Evolutionary conservation across 2,113 vertebrate genomes (phyloP).

Genomic region (Bos indicus): DNA sequence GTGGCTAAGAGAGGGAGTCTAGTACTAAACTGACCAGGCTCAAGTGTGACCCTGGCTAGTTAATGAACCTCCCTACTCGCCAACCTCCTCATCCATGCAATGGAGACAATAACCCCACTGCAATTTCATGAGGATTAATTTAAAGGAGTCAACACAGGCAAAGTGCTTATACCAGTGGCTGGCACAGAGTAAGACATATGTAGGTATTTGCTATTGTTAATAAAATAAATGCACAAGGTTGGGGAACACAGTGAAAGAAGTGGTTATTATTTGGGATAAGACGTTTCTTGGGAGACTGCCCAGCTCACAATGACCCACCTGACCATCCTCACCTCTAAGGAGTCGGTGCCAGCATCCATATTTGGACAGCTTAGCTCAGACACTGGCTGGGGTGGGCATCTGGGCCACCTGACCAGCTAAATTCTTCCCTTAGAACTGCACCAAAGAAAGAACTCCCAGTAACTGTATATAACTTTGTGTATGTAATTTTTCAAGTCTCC

Average conservation of each 20-base stretch:
- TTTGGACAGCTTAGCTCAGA: background rate
- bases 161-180: background rate
- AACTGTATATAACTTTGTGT: background rate
- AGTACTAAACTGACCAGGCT: background rate
- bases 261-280: background rate
- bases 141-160: background rate
- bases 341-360: accelerated
- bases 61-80: background rate
- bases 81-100: background rate
- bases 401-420: background rate
- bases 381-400: background rate
- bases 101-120: background rate
- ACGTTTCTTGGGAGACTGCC: background rate
- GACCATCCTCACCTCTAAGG: background rate
- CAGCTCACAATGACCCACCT: background rate
- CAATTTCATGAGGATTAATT: background rate
- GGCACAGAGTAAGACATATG: background rate
- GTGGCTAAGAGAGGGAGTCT: background rate
- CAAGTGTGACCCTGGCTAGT: background rate
- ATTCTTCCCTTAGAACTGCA: background rate
- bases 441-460: background rate
- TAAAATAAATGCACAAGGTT: background rate
- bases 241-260: background rate
- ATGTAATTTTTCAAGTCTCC: background rate
- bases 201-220: background rate